phyloP scores from a whole-genome alignment of 2,113 vertebrate species.

The Sceloporus undulatus region DNA sequence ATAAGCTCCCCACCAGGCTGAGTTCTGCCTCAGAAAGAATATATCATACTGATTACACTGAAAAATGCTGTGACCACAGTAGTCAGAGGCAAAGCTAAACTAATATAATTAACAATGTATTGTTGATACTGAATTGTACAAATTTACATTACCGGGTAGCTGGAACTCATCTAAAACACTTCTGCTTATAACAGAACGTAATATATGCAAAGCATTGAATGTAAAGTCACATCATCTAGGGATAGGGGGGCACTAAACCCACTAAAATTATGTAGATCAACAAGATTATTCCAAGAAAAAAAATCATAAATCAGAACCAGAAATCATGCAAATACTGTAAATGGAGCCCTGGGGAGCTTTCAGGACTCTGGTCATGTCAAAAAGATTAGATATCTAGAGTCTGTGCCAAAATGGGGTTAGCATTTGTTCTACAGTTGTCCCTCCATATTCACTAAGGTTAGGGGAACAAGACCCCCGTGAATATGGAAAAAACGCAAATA shows the following conservation, averaged over 20 bases:
- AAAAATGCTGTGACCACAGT: not conserved
- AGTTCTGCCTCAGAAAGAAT: not conserved
- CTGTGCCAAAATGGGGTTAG: not conserved
- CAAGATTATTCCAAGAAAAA: not conserved
- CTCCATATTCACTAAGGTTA: too few species aligned
- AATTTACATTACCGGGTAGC: not conserved
- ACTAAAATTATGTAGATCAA: conserved; percentile 19
- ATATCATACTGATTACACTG: not conserved
- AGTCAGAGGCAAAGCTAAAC: not conserved
- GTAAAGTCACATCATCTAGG: not conserved
- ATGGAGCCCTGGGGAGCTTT: not conserved
- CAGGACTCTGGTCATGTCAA: not conserved
- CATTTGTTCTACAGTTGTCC: not conserved
- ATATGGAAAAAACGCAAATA: too few species aligned
- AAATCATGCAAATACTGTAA: not conserved
- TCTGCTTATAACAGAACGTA: not conserved
- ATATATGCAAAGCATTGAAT: conserved; percentile 7
- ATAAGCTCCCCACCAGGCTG: not conserved
- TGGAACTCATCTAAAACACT: not conserved
- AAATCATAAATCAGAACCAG: conserved; percentile 30
- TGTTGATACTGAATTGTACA: not conserved
- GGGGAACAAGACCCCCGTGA: too few species aligned
- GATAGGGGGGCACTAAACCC: not conserved
- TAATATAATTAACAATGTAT: conserved; percentile 1
- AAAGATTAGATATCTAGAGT: not conserved